Evolutionary conservation across 2,888 invertebrate species (phyloP).

Genomic region (Elaeidobius kamerunicus): DNA sequence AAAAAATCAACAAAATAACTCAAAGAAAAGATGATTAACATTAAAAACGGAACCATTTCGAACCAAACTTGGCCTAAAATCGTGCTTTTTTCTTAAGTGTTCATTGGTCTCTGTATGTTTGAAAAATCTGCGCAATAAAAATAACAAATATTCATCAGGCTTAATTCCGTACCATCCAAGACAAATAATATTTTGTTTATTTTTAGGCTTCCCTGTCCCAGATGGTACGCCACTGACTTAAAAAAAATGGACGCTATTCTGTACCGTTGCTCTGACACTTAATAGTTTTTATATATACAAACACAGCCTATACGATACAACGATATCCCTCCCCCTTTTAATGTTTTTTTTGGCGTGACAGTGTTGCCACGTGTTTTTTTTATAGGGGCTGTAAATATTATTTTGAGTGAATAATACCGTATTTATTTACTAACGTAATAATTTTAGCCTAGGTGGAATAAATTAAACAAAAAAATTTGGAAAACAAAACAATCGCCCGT

Average conservation of each 20-base stretch:
- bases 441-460: conserved; percentile 11
- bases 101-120: conserved; percentile 32
- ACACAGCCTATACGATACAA: conserved; percentile 51
- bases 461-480: conserved; percentile 13
- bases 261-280: conserved; percentile 46
- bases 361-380: no score
- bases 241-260: conserved; percentile 40
- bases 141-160: conserved; percentile 44
- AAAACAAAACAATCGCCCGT: no score
- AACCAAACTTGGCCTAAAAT: conserved; percentile 11
- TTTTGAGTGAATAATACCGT: not conserved
- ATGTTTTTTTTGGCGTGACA: conserved; percentile 15
- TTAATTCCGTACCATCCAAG: no score
- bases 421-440: not conserved
- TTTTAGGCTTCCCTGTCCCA: not conserved
- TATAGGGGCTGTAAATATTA: conserved; percentile 9
- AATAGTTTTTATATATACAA: conserved; percentile 44
- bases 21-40: not conserved
- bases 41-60: not conserved
- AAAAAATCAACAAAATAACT: not conserved
- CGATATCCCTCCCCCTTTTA: conserved; percentile 34
- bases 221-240: conserved; percentile 40
- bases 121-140: conserved; percentile 35
- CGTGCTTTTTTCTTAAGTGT: conserved; percentile 29
- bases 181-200: conserved; percentile 39